Base-by-base conservation (phyloP, 1,140 invertebrate genomes). In the Zaprionus davidi region DNA sequence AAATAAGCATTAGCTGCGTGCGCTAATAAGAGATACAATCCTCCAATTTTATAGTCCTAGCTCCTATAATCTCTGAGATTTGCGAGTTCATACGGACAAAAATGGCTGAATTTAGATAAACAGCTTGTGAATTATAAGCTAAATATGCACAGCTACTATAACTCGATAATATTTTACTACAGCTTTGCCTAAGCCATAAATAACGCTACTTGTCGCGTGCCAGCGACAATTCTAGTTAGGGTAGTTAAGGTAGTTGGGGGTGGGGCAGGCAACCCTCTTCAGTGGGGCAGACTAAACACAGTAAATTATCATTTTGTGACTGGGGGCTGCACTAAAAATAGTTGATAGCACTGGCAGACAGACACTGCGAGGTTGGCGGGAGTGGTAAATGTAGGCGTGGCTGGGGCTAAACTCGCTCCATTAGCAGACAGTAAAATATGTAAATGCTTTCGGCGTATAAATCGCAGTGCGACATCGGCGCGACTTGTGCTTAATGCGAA, bases 371-470 rank as follows among this genome's bases (percentile, higher is more conserved):
- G 12, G 13, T 1, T n/a, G 28, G 9, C n/a, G n/a, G 24, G 17
- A n/a, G 6, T 28, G 17, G 46, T 17, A 20, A 22, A 22, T 20
- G 46, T 11, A 1, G 22, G 46, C 20, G 46, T 51, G 46, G 20
- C 9, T 13, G 17, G n/a, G 6, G 17, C 17, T 38, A 34, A 65
- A 55, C 17, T 13, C 34, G 38, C 46, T 71, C 26, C 83, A 86
- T 90, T 90, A 90, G 81, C 75, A 84, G 85, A 66, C 81, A 78
- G 76, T 88, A 84, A 88, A 88, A 88, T 88, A 88, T 88, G 84
- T 84, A 90, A 88, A 90, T 88, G 85, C 70, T 64, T 64, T 55
- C 69, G 81, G 74, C 81, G 78, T 81, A 87, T 87, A 87, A 87
- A 87, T 88, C 81, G 85, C 84, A 81, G 78, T 66, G 41, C 72